A percentile compares a stretch with the other conserved stretches of the same genome.
Evolutionary conservation across 2,888 invertebrate genomes (phyloP).

Genomic region (Lithosia quadra): DNA sequence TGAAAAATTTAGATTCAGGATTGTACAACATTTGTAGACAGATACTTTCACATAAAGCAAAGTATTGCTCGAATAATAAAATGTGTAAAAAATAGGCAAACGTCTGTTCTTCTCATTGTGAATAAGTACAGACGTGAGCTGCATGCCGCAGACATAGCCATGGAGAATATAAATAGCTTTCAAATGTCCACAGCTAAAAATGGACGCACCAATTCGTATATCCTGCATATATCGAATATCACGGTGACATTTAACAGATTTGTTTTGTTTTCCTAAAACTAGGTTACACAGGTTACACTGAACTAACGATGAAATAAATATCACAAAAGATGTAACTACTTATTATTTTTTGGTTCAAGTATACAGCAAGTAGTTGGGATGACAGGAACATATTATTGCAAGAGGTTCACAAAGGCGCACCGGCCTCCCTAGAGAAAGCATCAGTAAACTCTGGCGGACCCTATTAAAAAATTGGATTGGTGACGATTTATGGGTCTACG

Average conservation of each 20-base stretch:
- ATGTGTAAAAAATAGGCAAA: slow-evolving; percentile 1
- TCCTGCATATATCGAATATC: slow-evolving; percentile 18
- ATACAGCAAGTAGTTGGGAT: neutral
- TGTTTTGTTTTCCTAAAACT: neutral
- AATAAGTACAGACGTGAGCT: slow-evolving; percentile 2
- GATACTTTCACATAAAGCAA: neutral
- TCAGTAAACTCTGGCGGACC: too few species aligned
- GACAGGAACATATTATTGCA: neutral
- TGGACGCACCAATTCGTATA: slow-evolving; percentile 7
- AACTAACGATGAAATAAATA: too few species aligned
- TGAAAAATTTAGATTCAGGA: neutral
- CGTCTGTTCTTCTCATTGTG: neutral
- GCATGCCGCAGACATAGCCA: slow-evolving; percentile 3
- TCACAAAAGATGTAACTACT: too few species aligned
- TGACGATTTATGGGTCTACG: neutral
- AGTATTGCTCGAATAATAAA: neutral
- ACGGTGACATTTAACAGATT: slow-evolving; percentile 20
- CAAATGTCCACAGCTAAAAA: slow-evolving; percentile 12
- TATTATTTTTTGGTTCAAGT: neutral
- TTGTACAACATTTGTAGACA: neutral
- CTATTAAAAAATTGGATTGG: too few species aligned
- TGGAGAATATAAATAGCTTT: slow-evolving; percentile 14
- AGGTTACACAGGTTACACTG: too few species aligned
- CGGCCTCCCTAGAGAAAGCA: too few species aligned
- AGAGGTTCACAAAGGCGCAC: neutral